Evolutionary conservation across 2,797 vertebrate species (phyloP).

Genomic region (Poecilia velifera): DNA sequence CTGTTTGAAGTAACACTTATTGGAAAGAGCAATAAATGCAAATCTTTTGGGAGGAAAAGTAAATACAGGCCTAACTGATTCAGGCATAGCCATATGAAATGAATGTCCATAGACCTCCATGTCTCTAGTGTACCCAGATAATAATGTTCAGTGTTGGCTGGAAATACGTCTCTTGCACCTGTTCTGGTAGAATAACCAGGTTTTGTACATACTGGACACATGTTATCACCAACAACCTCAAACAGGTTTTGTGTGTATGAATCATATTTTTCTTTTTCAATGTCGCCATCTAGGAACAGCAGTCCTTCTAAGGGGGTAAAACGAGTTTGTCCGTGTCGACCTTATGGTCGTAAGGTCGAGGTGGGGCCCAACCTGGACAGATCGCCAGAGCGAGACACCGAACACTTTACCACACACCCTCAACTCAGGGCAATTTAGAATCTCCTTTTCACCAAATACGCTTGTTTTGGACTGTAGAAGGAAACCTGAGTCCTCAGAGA

Average conservation of each 20-base stretch:
- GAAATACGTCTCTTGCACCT: constrained; percentile 18
- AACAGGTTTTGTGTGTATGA: constrained; percentile 11
- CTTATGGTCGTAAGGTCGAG: not conserved
- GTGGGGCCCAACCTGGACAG: not conserved
- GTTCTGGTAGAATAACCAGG: constrained; percentile 33
- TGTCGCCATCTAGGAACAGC: not conserved
- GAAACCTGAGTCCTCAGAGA: not conserved
- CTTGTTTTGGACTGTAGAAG: not conserved
- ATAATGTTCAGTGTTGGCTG: constrained; percentile 5
- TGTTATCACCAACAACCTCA: constrained; percentile 62
- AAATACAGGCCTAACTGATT: not conserved
- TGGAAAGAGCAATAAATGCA: not conserved
- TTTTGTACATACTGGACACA: constrained; percentile 37
- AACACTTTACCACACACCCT: not conserved
- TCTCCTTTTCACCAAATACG: not conserved
- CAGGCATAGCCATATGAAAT: not conserved
- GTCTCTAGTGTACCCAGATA: constrained; percentile 17
- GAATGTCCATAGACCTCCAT: constrained; percentile 8
- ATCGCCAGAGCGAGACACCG: not conserved
- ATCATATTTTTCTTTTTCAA: not conserved
- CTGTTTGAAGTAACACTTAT: constrained; percentile 38
- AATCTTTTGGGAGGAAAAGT: not conserved
- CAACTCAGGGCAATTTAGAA: not conserved
- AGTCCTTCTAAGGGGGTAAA: not conserved
- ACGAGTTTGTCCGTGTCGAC: not conserved